Evolutionary conservation across 2,888 invertebrate species (phyloP).

Genomic region (Melinaea menophilus): DNA sequence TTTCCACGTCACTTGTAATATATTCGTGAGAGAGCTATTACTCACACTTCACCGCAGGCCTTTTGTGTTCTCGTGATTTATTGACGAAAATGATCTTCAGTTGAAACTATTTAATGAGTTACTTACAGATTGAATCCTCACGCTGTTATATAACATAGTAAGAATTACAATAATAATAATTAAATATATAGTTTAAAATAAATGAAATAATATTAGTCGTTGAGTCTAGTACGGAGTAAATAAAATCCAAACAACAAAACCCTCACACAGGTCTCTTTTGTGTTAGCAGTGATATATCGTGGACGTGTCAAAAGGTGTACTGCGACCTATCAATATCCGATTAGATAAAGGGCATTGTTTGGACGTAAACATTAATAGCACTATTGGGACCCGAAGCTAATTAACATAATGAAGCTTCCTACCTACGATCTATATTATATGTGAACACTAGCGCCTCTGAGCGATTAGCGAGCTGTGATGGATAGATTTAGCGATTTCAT

Average conservation of each 20-base stretch:
- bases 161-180: too few species aligned
- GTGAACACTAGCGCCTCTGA: too few species aligned
- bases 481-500: too few species aligned
- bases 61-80: conserved; percentile 30
- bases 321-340: conserved; percentile 21
- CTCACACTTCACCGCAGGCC: conserved; percentile 38
- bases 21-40: conserved; percentile 38
- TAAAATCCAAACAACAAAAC: not conserved
- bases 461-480: too few species aligned
- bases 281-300: conserved; percentile 34
- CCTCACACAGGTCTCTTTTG: not conserved
- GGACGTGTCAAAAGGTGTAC: conserved; percentile 37
- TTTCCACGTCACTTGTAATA: conserved; percentile 36
- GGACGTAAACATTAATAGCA: not conserved
- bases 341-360: conserved; percentile 19
- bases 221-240: not conserved
- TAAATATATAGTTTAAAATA: not conserved
- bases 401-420: not conserved
- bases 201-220: not conserved
- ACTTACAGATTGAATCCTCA: too few species aligned
- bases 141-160: too few species aligned
- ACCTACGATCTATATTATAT: too few species aligned
- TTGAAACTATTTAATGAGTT: not conserved
- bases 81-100: conserved; percentile 1
- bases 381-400: not conserved